phyloP scores from a whole-genome alignment of 2,797 vertebrate genomes.

The Naso thynnoides region DNA sequence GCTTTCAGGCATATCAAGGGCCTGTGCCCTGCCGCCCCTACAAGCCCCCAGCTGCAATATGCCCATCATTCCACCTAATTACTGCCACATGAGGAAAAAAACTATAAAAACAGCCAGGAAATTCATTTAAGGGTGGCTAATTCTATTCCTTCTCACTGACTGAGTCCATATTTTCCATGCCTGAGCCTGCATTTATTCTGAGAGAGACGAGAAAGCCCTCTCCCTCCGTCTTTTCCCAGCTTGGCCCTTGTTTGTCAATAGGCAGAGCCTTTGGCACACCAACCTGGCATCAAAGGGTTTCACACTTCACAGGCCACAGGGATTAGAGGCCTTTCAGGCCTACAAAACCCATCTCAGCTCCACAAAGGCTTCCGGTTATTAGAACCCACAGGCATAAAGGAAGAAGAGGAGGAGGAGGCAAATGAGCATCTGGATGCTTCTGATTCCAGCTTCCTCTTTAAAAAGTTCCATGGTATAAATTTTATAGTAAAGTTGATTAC shows the following conservation, averaged over 20 bases:
- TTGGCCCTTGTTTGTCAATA: conserved; percentile 87
- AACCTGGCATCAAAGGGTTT: conserved; percentile 89
- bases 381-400: conserved; percentile 80
- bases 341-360: conserved; percentile 84
- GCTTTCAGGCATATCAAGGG: conserved; percentile 80
- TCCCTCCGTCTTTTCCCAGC: conserved; percentile 77
- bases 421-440: conserved; percentile 82
- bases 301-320: conserved; percentile 88
- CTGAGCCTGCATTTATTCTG: conserved; percentile 72
- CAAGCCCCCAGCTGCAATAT: conserved; percentile 78
- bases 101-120: conserved; percentile 78
- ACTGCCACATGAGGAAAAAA: conserved; percentile 76
- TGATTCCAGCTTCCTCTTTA: conserved; percentile 77
- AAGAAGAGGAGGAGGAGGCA: conserved; percentile 76
- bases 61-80: conserved; percentile 84
- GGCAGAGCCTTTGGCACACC: conserved; percentile 83
- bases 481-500: conserved; percentile 81
- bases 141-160: conserved; percentile 82
- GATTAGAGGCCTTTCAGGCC: conserved; percentile 87
- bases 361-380: conserved; percentile 88
- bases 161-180: conserved; percentile 83
- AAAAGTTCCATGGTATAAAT: conserved; percentile 77
- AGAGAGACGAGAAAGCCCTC: conserved; percentile 66
- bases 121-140: conserved; percentile 85
- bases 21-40: conserved; percentile 75